Conservation (phyloP, 2,797 vertebrate genomes). For the Tamandua tetradactyla region DNA sequence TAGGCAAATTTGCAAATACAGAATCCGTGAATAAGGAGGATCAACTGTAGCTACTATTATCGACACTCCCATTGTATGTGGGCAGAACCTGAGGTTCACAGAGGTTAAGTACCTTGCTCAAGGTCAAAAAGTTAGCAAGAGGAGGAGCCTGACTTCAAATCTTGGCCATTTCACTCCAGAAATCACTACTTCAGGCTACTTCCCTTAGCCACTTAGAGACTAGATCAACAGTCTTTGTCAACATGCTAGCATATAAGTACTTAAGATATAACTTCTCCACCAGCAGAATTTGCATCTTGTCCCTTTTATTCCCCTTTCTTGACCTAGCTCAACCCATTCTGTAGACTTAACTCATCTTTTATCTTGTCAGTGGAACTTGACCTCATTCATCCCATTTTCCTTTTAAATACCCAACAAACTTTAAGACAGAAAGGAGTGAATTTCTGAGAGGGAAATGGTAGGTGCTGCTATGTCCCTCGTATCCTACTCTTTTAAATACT, state of each 20-base stretch:
- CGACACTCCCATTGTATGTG: neutral
- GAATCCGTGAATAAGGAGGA: no score
- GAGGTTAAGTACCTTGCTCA: neutral
- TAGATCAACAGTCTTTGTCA: neutral
- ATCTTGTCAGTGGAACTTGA: neutral
- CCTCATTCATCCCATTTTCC: neutral
- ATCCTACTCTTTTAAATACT: no score
- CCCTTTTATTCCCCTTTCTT: neutral
- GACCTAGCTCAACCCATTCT: neutral
- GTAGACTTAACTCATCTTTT: neutral
- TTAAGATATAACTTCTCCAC: neutral
- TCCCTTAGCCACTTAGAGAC: neutral
- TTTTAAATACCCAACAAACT: neutral
- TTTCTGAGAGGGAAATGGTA: neutral
- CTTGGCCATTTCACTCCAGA: neutral
- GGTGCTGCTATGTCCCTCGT: neutral
- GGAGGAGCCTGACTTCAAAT: neutral
- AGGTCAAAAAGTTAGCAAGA: neutral
- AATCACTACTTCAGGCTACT: neutral
- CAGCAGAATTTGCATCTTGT: neutral
- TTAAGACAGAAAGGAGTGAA: neutral
- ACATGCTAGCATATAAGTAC: neutral
- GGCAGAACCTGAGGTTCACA: neutral
- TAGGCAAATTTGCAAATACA: no score
- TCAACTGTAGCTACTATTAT: neutral